Evolutionary conservation across 2,113 vertebrate genomes (phyloP), one percentile per base, ranked within the genome.

Genomic region (Cololabis saira): DNA sequence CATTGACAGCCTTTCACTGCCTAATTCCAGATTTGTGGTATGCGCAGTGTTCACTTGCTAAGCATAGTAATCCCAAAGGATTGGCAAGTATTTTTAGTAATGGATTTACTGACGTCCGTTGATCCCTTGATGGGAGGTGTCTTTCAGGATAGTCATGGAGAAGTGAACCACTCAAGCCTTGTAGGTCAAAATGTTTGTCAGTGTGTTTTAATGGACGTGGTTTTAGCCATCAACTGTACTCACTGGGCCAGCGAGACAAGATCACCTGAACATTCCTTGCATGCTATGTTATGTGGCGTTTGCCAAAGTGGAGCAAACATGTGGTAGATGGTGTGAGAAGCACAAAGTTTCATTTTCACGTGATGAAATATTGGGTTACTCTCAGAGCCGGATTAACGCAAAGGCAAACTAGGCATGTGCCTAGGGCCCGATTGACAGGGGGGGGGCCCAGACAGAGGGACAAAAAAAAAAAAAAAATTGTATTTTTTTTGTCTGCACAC

Each of bases 31-130:
- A 90, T 89, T 90, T 88, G 76, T 74, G 75, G 74, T 78, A 76
- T 78, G 65, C 87, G 82, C 83, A 76, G 79, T 86, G 86, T 90
- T 67, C 86, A 89, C 85, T 92, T 81, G 85, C 80, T 87, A 67
- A 79, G 81, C 76, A 17, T 87, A 84, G 89, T 92, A 90, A 92
- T 90, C 87, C 89, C 80, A 88, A 84, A 85, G 90, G 90, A 89
- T 90, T 89, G 90, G 83, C 70, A 91, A 88, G 88, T 91, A 90
- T 91, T 91, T 91, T 91, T 89, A 92, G 90, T 85, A 83, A 87
- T 91, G 89, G 89, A 87, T 90, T 91, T 90, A 88, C 83, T 81
- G 80, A 59, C 65, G 67, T 86, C 83, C 10, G 78, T 80, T 90
- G 89, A 92, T 89, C 87, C 85, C 73, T 84, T 90, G 89, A 88